Evolutionary conservation across 2,888 invertebrate species (phyloP), one percentile per base, ranked within the genome.

Genomic region (Drosophila atripex): DNA sequence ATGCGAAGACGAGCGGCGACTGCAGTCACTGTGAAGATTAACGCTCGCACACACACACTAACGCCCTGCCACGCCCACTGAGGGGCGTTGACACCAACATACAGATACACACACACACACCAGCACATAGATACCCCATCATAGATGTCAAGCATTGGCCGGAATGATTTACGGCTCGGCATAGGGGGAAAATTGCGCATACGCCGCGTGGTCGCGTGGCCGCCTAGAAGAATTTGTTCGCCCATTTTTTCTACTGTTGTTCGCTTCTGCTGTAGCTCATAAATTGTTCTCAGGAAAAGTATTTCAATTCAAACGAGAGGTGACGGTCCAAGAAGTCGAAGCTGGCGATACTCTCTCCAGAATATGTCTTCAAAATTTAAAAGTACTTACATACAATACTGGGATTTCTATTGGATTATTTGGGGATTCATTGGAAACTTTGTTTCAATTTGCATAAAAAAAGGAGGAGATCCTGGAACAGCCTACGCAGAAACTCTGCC

Each of bases 181-280:
- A 84, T 58, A 75, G 82, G 78, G 78, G 75, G 77, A 85, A 83
- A 87, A 83, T 83, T 85, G 85, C 87, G 79, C 83, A 83, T 87
- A 87, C 83, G 87, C 75, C 54, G 73, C 77, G 71, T 80, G 57
- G 87, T 73, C 54, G 73, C 77, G 71, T 80, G 57, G 68, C 57
- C 66, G 50, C 47, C 50, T 51, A 46, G 23, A 55, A 39, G 47
- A 56, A 56, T 43, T 61, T 41, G 46, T 75, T 55, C 38, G 56
- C 55, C 38, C 54, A 54, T 16, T 61, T 61, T 51, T 54, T 46
- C 47, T 21, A 38, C 56, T 21, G n/a, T 41, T 60, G 5, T 50
- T 4, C 18, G 35, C 43, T 38, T 63, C 53, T 56, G 54, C 12
- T 52, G 41, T 46, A 46, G 35, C 72, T 52, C 70, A 71, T 71